Base-by-base conservation (phyloP, 1,140 invertebrate species). In the Temnothorax curvispinosus region DNA sequence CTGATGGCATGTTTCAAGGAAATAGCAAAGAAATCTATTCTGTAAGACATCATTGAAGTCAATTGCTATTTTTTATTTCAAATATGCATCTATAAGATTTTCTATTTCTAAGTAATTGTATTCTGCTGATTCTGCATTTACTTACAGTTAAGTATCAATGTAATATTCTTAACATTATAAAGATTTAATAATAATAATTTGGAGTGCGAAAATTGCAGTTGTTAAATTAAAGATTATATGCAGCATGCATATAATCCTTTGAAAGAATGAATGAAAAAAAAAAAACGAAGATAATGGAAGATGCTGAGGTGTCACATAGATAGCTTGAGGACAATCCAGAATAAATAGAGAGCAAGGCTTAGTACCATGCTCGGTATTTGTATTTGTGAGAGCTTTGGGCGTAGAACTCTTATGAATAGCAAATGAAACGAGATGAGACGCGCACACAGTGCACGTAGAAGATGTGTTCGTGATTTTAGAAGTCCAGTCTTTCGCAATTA, bases 341-440 rank as follows among this genome's bases (percentile, higher is more conserved):
- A 44, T 18, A 81, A 65, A 71, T 15, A 67, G 13, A 50, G 44
- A 82, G 32, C 35, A 21, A 41, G 18, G 32, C 35, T 18, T 54
- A 50, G 77, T 60, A 54, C 9, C 50, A 21, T 60, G 38, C 18
- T 18, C 9, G 47, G 35, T 38, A 47, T 87, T 87, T 87, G 50
- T 85, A 76, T 76, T 87, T 85, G 71, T 71, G 27, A 76, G 18
- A 21, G 81, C 86, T 54, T 41, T 15, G 38, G 21, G 65, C 78
- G 69, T 5, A 21, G 15, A 18, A 38, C 72, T 76, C 81, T 87
- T 85, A 76, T 85, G 86, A 87, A 87, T 87, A 85, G 86, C 69
- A 85, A 87, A 87, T 87, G 86, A 75, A 85, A 87, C 71, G 69
- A 52, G 71, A 84, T 87, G 60, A 85, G 64, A 21, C 21, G 21